Conservation (phyloP, 1,140 invertebrate species). For the Euwallacea fornicatus region DNA sequence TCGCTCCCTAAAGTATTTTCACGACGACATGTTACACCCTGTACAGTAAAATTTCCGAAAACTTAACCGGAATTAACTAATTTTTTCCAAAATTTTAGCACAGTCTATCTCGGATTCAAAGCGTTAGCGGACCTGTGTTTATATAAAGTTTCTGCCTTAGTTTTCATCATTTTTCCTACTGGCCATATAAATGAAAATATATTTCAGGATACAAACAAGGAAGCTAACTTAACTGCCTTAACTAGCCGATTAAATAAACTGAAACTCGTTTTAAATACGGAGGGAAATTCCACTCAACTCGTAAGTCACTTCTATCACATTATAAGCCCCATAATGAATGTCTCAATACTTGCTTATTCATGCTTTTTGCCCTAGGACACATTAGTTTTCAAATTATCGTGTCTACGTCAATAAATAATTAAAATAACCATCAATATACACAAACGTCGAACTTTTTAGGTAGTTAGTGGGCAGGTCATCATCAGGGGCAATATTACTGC, state of each 20-base stretch:
- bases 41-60: too few species aligned
- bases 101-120: too few species aligned
- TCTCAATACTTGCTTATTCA: too few species aligned
- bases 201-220: neutral
- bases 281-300: slow-evolving; percentile 1
- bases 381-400: neutral
- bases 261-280: neutral
- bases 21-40: too few species aligned
- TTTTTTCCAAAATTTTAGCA: too few species aligned
- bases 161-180: too few species aligned
- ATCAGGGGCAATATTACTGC: slow-evolving; percentile 34
- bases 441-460: slow-evolving; percentile 22
- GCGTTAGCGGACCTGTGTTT: too few species aligned
- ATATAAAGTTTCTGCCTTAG: too few species aligned
- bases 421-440: neutral
- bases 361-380: neutral
- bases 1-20: too few species aligned
- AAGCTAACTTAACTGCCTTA: neutral
- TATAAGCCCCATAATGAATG: neutral
- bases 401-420: neutral
- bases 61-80: too few species aligned
- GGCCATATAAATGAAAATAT: too few species aligned
- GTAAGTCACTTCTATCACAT: neutral
- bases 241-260: neutral
- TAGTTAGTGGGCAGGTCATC: slow-evolving; percentile 35